phyloP scores from a whole-genome alignment of 1,140 invertebrate species.

The Meloidogyne chitwoodi region DNA sequence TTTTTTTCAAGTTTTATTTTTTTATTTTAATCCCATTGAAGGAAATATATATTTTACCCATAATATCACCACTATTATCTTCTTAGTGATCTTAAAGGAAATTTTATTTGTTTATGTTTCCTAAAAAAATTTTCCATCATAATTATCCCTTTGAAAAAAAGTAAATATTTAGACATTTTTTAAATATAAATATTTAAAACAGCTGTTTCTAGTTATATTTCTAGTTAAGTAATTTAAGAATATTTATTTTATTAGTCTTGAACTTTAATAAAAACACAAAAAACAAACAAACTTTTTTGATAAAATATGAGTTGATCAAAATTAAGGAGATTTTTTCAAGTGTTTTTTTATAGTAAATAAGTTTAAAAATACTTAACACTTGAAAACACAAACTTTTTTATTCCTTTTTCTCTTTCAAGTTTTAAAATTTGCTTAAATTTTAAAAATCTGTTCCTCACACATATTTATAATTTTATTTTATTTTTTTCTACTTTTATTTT shows the following conservation, averaged over 20 bases:
- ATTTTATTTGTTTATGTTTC: not conserved
- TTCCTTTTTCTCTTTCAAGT: not conserved
- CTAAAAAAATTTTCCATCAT: not conserved
- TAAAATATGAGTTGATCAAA: too few relatives aligned
- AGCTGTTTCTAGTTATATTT: not conserved
- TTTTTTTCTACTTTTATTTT: too few relatives aligned
- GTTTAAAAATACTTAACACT: not conserved
- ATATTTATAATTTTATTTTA: not conserved
- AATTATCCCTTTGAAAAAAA: not conserved
- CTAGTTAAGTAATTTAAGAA: not conserved
- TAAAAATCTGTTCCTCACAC: not conserved
- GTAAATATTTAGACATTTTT: not conserved
- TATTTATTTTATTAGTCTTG: not conserved
- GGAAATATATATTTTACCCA: not conserved
- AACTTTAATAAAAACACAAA: too few relatives aligned
- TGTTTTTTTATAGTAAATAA: too few relatives aligned
- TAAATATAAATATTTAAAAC: not conserved
- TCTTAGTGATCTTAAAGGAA: not conserved
- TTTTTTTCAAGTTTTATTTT: not conserved
- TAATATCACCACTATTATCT: not conserved
- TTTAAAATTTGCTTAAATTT: not conserved
- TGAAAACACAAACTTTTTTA: not conserved
- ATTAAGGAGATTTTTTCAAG: too few relatives aligned
- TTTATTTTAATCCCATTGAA: not conserved
- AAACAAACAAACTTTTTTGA: too few relatives aligned